Evolutionary conservation across 2,888 invertebrate species (phyloP).

Genomic region (Petrophora chlorosata): DNA sequence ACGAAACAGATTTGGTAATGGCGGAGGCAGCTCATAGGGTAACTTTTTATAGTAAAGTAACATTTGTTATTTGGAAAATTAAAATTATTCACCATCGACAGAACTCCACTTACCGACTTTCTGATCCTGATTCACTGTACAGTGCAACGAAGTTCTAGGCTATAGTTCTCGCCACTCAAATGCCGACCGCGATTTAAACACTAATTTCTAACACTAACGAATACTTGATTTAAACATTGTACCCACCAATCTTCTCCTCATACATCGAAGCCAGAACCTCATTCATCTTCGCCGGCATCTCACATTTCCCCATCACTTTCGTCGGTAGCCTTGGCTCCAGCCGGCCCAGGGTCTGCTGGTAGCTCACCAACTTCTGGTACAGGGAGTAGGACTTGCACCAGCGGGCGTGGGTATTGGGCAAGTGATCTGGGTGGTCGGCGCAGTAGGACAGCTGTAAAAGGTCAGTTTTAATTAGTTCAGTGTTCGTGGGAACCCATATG

Average conservation of each 20-base stretch:
- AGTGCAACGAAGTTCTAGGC: too few species aligned
- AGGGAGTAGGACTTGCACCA: conserved; percentile 87
- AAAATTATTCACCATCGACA: too few species aligned
- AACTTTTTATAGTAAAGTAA: too few species aligned
- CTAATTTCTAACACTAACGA: too few species aligned
- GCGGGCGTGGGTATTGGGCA: conserved; percentile 74
- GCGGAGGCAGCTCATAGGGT: too few species aligned
- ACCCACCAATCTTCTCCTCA: conserved; percentile 71
- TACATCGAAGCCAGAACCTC: conserved; percentile 74
- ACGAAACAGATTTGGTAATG: too few species aligned
- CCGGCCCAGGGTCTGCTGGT: conserved; percentile 84
- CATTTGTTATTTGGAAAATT: too few species aligned
- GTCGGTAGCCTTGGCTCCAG: conserved; percentile 84
- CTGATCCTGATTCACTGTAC: too few species aligned
- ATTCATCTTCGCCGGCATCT: conserved; percentile 75
- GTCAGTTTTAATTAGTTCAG: too few species aligned
- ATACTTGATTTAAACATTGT: neutral
- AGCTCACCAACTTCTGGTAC: conserved; percentile 83
- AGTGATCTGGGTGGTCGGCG: conserved; percentile 75
- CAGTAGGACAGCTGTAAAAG: conserved; percentile 82
- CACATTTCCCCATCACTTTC: conserved; percentile 57
- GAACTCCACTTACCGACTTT: too few species aligned
- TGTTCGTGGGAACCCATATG: neutral
- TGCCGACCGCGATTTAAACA: too few species aligned
- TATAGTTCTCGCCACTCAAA: too few species aligned